Evolutionary conservation across 2,888 invertebrate species (phyloP).

Genomic region (Drosophila kanekoi): DNA sequence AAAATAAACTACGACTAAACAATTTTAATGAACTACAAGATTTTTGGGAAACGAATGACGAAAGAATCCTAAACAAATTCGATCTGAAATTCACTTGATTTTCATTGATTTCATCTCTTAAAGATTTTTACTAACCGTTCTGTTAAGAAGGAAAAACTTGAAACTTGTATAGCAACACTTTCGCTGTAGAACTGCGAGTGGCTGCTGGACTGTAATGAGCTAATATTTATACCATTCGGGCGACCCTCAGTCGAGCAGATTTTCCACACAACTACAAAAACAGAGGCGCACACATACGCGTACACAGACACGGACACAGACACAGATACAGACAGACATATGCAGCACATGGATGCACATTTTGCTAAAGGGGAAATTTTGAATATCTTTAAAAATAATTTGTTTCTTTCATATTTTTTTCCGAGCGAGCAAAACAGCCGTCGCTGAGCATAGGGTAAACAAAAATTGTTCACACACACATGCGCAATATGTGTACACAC

Average conservation of each 20-base stretch:
- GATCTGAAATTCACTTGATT: not conserved
- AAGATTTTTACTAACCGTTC: conserved; percentile 79
- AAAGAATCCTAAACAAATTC: not conserved
- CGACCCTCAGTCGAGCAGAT: conserved; percentile 73
- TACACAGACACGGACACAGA: conserved; percentile 10
- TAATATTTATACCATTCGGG: conserved; percentile 85
- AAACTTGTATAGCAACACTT: conserved; percentile 85
- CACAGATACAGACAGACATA: conserved; percentile 37
- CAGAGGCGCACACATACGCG: not conserved
- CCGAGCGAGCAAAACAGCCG: conserved; percentile 46
- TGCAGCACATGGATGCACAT: conserved; percentile 78
- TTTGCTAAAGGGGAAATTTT: conserved; percentile 69
- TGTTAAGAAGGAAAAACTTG: conserved; percentile 76
- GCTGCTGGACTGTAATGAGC: conserved; percentile 84
- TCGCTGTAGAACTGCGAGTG: conserved; percentile 86
- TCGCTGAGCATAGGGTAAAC: conserved; percentile 69
- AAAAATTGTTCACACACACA: conserved; percentile 49
- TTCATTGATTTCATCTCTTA: not conserved
- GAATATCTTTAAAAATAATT: conserved; percentile 80
- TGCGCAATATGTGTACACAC: not conserved
- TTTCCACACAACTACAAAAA: conserved; percentile 59
- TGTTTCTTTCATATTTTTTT: conserved; percentile 71
- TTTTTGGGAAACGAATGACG: not conserved
- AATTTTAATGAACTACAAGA: not conserved
- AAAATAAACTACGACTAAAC: conserved; percentile 5